Conservation (phyloP, 2,113 vertebrate species). For the Nycticryphes semicollaris region DNA sequence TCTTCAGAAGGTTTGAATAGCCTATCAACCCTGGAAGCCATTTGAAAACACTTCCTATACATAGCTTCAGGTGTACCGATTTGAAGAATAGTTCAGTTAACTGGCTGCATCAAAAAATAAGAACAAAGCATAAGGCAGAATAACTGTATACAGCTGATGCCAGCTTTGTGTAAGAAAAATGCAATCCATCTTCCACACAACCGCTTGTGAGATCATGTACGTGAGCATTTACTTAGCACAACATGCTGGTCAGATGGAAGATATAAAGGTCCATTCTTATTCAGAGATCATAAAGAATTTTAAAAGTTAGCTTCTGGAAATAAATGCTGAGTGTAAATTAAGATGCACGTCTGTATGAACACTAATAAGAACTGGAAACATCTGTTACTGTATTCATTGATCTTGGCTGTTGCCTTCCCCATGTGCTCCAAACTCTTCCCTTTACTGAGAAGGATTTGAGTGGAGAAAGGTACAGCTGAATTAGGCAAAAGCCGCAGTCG, state of each 20-base stretch:
- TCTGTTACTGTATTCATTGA: neutral
- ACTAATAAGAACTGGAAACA: neutral
- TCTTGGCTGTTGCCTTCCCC: neutral
- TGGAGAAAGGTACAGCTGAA: neutral
- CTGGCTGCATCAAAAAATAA: neutral
- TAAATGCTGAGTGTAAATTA: neutral
- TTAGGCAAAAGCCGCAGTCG: neutral
- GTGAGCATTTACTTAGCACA: neutral
- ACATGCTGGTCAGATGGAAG: neutral
- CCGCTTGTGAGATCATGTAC: neutral
- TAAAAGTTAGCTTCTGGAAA: neutral
- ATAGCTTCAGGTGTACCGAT: neutral
- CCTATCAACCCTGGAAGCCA: rapidly evolving
- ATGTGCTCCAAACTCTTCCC: neutral
- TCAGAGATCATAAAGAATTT: neutral
- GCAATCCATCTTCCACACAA: neutral
- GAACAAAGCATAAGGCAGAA: neutral
- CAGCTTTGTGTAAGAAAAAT: neutral
- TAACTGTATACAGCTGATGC: neutral
- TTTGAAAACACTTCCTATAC: neutral
- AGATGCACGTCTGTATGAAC: neutral
- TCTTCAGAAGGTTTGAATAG: neutral
- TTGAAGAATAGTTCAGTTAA: neutral
- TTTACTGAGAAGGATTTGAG: neutral
- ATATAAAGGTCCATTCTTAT: neutral